These are phyloP conservation scores for Carlito syrichta DNA, from an alignment of 2,113 vertebrate species.

Conservation along the genomic window DNA sequence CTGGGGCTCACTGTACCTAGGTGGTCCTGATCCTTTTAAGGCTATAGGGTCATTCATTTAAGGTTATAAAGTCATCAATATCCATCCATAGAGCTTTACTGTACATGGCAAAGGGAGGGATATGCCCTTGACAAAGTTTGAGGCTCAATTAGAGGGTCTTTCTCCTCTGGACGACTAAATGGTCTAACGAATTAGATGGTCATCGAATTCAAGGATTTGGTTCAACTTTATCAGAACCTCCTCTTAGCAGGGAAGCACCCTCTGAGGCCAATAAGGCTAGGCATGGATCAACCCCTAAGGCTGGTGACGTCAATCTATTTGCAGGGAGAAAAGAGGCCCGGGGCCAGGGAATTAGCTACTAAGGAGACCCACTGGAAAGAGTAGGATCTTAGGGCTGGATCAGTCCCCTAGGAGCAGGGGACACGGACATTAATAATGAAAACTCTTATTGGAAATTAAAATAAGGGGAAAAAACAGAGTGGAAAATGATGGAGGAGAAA, in stretches of 20 bases:
- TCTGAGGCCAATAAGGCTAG: not conserved
- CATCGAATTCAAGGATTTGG: not conserved
- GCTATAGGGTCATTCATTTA: not conserved
- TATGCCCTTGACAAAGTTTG: not conserved
- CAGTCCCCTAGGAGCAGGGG: not conserved
- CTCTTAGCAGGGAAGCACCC: not conserved
- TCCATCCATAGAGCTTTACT: not conserved
- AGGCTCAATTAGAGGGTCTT: not conserved
- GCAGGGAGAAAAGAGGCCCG: not conserved
- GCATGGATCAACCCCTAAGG: not conserved
- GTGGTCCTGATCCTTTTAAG: not conserved
- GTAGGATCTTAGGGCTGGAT: not conserved
- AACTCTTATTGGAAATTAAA: not conserved
- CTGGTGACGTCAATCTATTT: not conserved
- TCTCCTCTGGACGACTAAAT: not conserved
- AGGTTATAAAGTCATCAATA: too few relatives aligned
- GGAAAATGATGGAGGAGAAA: not conserved
- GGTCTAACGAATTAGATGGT: not conserved
- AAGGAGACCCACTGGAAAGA: not conserved
- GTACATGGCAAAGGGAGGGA: not conserved
- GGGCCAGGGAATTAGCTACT: not conserved
- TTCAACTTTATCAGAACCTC: not conserved
- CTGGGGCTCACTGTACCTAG: not conserved
- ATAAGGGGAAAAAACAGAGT: not conserved
- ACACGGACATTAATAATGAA: not conserved